Base-by-base conservation (phyloP, 2,113 vertebrate species). In the Steatornis caripensis region DNA sequence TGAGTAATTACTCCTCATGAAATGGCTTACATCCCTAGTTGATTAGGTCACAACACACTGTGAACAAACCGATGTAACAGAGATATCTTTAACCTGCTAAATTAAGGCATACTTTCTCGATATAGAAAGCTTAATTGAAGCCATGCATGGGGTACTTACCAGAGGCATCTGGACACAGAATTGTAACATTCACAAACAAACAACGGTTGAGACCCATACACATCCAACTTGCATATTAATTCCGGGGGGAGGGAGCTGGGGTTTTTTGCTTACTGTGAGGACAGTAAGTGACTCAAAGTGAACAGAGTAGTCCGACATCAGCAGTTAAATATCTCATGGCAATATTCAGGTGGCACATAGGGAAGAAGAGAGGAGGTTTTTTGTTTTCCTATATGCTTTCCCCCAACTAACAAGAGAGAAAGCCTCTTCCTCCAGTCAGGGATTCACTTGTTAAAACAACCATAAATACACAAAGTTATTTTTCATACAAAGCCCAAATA, bases 11-110 rank as follows among this genome's bases (percentile, higher is more conserved):
- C 91, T 87, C 92, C 94, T 95, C 75, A 95, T 71, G 51, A 96
- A 98, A 95, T 96, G 93, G 84, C 80, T 94, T 96, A 81, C 92
- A 97, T 97, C 96, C 79, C 93, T 75, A 80, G 91, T 74, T 87
- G 95, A 96, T 97, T 95, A 98, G 95, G 97, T 97, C 97, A 97
- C 87, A 97, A 96, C 72, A 89, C 86, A 85, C 93, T 97, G 95
- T 95, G 92, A 97, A 95, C 95, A 97, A 97, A 97, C 94, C 97
- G 94, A 97, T 98, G 86, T 96, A 97, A 97, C 82, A 96, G 85
- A 95, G 95, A 95, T 97, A 97, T 95, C 86, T 94, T 97, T 97
- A 96, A 97, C 92, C 97, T 71, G 97, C 97, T 97, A 97, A 98
- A 98, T 98, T 98, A 97, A 98, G 96, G 92, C 91, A 93, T 80